phyloP scores from a whole-genome alignment of 2,888 invertebrate species.

The Dioctria linearis region DNA sequence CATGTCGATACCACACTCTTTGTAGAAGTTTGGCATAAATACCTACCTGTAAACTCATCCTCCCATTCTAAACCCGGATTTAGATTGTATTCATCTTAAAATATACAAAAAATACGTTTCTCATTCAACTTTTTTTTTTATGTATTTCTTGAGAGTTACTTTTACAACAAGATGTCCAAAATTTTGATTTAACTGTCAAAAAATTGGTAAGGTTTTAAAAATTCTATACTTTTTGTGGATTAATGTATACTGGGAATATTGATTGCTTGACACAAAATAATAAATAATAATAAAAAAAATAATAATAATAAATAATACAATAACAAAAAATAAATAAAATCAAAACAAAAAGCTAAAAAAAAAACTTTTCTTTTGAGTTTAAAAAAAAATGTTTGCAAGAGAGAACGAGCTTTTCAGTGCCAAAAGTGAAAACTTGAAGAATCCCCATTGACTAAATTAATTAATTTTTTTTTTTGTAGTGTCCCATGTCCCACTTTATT shows the following conservation, averaged over 20 bases:
- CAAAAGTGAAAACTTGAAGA: neutral
- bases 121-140: slow-evolving; percentile 59
- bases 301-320: slow-evolving; percentile 17
- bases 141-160: neutral
- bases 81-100: slow-evolving; percentile 99
- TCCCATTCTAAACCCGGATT: slow-evolving; percentile 99
- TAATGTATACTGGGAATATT: neutral
- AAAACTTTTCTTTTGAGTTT: neutral
- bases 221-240: too few species aligned
- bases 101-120: slow-evolving; percentile 70
- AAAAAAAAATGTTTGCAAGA: slow-evolving; percentile 16
- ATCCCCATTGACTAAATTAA: neutral
- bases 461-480: slow-evolving; percentile 1
- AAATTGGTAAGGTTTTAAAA: neutral
- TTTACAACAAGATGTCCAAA: neutral
- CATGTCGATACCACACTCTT: slow-evolving; percentile 66
- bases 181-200: neutral
- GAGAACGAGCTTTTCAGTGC: slow-evolving; percentile 27
- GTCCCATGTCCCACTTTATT: slow-evolving; percentile 14
- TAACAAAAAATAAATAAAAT: neutral
- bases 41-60: slow-evolving; percentile 99
- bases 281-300: slow-evolving; percentile 8
- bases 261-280: too few species aligned
- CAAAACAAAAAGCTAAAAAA: slow-evolving; percentile 1
- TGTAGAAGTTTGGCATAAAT: slow-evolving; percentile 61